These are phyloP conservation scores for Tetragnatha montana DNA, from an alignment of 2,888 invertebrate genomes.

Conservation along the genomic window DNA sequence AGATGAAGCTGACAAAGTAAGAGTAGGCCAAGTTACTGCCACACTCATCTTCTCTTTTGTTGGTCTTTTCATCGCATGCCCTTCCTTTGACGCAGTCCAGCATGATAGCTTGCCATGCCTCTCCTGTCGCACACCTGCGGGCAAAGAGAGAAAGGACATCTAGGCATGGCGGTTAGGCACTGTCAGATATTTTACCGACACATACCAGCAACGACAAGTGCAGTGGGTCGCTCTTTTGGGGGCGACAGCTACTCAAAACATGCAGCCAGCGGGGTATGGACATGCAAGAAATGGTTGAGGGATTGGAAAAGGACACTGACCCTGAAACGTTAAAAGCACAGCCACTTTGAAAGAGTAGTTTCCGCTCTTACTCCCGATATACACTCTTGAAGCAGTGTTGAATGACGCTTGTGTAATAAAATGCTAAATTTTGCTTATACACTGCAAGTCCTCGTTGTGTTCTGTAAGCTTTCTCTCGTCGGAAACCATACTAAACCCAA, in stretches of 20 bases:
- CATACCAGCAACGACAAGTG: background rate
- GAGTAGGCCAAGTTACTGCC: constrained; percentile 97
- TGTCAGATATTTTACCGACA: background rate
- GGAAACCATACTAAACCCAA: no score
- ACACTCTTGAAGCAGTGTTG: no score
- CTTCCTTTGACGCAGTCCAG: constrained; percentile 94
- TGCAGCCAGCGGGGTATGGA: constrained; percentile 30
- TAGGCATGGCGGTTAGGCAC: constrained; percentile 21
- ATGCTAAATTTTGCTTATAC: no score
- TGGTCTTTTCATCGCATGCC: constrained; percentile 88
- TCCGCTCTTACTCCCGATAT: background rate
- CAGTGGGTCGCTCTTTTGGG: background rate
- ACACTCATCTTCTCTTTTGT: constrained; percentile 85
- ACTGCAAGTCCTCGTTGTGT: no score
- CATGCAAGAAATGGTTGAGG: constrained; percentile 7
- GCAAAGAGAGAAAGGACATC: constrained; percentile 34
- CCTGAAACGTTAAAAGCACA: constrained; percentile 67
- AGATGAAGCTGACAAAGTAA: constrained; percentile 84
- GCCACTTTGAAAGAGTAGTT: constrained; percentile 39
- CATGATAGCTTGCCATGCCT: constrained; percentile 99
- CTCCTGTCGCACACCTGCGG: constrained; percentile 98
- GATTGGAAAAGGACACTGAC: constrained; percentile 64
- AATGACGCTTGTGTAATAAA: no score
- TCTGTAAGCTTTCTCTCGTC: no score
- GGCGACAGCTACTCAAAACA: constrained; percentile 7